Evolutionary conservation across 92 coral and sea anemone genomes (phyloP).

Genomic region (Epizoanthus stellaris): DNA sequence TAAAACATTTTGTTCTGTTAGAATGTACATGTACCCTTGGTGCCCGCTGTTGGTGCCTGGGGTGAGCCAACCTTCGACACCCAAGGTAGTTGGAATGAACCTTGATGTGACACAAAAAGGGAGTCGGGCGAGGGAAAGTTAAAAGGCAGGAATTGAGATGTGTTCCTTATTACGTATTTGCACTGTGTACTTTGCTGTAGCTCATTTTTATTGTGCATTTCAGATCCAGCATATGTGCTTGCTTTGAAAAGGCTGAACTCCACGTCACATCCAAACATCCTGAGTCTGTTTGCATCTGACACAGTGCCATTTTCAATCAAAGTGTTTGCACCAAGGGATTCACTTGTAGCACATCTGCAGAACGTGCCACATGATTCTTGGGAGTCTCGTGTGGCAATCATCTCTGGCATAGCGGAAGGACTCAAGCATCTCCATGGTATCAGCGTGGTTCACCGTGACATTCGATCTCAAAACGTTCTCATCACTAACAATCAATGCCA

Average conservation of each 20-base stretch:
- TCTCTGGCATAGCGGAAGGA: not conserved
- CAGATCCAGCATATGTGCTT: conserved; percentile 8
- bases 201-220: not conserved
- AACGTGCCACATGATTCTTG: no score
- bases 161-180: no score
- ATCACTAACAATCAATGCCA: not conserved
- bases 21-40: no score
- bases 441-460: conserved; percentile 4
- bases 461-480: not conserved
- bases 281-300: not conserved
- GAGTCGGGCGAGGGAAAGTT: no score
- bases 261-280: conserved; percentile 19
- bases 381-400: not conserved
- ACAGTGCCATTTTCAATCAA: not conserved
- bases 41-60: no score
- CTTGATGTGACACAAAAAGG: no score
- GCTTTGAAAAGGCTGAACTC: conserved; percentile 20
- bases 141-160: no score
- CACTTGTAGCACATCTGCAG: conserved; percentile 2
- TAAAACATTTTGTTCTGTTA: no score
- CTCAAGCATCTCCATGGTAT: not conserved
- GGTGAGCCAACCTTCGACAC: no score
- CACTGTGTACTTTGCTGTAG: no score
- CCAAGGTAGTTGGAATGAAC: no score
- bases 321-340: conserved; percentile 12